Evolutionary conservation across 1,140 invertebrate genomes (phyloP), one percentile per base, ranked within the genome.

Genomic region (Bradynema listronoti): DNA sequence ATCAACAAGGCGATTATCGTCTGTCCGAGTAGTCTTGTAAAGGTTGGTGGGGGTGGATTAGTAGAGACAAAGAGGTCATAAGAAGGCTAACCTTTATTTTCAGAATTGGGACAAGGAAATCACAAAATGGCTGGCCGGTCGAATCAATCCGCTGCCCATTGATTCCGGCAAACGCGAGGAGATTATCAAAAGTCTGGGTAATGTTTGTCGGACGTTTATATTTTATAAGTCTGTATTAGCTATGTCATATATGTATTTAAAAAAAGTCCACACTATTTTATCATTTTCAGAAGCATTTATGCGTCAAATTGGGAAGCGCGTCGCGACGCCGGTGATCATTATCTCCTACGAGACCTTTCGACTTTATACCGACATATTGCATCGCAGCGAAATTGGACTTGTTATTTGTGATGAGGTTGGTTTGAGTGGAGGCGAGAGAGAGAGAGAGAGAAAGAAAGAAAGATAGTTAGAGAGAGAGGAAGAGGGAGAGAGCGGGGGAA

Each of bases 291-390:
- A 66, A 49, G 69, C 77, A 33, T 79, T 80, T 56, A 81, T 83
- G 79, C 56, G 68, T 34, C 79, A 81, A 61, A 58, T 72, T 32
- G 80, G 85, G 1, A 69, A 82, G 42, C 81, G 90, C 61, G 85
- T 85, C 56, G 85, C 86, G 0, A 88, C 87, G 75, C 92, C 93
- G 0, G 87, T 99, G 7, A 81, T 99, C 2, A 94, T 99, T 29
- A 94, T 99, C 60, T 97, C 92, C 25, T 99, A 99, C 80, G 95
- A 99, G 82, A 96, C 93, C 1, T 97, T 99, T 78, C 85, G 94
- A 55, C 85, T 95, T 55, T 93, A 99, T 78, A 84, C 88, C 0
- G 81, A 86, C 43, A 87, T 90, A 46, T 81, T 98, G 34, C 88
- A 93, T 76, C 85, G 86, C 60, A 86, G 87, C 51, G 88, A 94